These are phyloP conservation scores for Otolemur crassicaudatus DNA, from an alignment of 2,797 vertebrate genomes.

Conservation along the genomic window DNA sequence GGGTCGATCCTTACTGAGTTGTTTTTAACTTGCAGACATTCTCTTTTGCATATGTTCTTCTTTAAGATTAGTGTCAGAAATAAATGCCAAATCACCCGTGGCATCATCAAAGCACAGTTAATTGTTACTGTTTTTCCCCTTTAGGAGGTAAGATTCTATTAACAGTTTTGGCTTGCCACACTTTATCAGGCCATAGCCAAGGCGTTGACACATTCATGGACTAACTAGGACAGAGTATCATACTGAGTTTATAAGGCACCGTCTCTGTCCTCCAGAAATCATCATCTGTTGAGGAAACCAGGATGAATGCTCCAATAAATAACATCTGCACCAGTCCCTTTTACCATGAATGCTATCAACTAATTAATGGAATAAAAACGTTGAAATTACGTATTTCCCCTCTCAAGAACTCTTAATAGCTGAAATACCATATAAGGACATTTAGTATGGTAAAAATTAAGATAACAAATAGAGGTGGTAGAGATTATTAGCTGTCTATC, in stretches of 20 bases:
- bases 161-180: neutral
- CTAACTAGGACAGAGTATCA: fast-evolving
- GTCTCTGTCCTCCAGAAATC: neutral
- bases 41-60: neutral
- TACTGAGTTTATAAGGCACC: neutral
- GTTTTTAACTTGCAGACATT: neutral
- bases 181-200: neutral
- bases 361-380: neutral
- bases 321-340: neutral
- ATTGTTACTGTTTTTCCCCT: neutral
- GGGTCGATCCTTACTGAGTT: neutral
- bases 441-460: neutral
- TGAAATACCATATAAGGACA: neutral
- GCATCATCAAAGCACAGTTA: neutral
- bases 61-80: neutral
- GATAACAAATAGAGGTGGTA: neutral
- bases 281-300: neutral
- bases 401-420: neutral
- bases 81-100: neutral
- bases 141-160: neutral
- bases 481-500: neutral
- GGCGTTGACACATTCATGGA: neutral
- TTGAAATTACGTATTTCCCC: neutral
- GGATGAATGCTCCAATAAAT: neutral
- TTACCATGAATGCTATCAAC: neutral